A percentile compares a stretch with the other conserved stretches of the same genome.
Evolutionary conservation across 2,113 vertebrate genomes (phyloP).

Genomic region (Lophotis ruficrista): DNA sequence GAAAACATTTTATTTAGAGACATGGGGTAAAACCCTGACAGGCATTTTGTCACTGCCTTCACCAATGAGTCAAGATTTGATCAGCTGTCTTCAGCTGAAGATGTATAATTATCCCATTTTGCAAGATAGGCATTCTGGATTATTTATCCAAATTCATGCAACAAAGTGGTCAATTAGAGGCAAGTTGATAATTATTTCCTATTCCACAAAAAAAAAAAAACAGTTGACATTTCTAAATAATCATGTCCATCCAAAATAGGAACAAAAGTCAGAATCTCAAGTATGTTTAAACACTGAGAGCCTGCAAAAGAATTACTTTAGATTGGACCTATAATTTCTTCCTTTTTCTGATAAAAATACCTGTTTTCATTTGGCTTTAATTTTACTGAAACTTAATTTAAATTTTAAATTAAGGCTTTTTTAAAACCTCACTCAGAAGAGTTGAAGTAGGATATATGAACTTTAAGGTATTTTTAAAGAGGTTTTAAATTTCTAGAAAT

Average conservation of each 20-base stretch:
- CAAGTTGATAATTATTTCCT: not conserved
- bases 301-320: not conserved
- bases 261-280: not conserved
- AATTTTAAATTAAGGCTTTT: not conserved
- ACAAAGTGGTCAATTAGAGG: not conserved
- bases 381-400: not conserved
- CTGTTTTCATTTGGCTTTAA: not conserved
- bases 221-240: not conserved
- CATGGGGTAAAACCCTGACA: not conserved
- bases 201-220: not conserved
- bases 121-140: not conserved
- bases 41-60: not conserved
- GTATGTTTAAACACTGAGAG: not conserved
- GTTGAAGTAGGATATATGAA: not conserved
- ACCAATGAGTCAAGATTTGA: not conserved
- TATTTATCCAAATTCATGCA: not conserved
- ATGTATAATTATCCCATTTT: not conserved
- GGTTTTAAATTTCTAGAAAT: not conserved
- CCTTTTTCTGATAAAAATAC: not conserved
- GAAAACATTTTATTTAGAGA: not conserved
- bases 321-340: not conserved
- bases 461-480: not conserved
- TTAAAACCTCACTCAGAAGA: not conserved
- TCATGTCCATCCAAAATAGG: not conserved
- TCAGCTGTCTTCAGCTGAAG: not conserved